These are phyloP conservation scores for Murina feae DNA, from an alignment of 2,113 vertebrate genomes.

Conservation along the genomic window DNA sequence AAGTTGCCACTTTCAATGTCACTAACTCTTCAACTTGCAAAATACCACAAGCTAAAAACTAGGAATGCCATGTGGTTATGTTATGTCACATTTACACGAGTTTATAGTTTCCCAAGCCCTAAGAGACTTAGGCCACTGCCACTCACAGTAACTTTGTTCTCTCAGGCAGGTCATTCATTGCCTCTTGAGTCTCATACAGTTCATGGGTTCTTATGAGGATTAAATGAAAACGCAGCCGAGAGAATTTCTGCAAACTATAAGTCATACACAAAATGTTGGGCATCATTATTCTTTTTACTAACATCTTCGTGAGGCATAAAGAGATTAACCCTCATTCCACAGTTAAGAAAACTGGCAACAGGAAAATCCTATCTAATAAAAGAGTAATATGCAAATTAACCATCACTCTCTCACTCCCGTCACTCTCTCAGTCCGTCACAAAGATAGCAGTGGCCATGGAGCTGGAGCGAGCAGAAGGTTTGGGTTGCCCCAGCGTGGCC, in stretches of 20 bases:
- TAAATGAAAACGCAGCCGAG: neutral
- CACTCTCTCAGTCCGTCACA: too few species aligned
- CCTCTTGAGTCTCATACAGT: neutral
- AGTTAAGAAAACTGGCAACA: constrained; percentile 14
- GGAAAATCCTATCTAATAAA: too few species aligned
- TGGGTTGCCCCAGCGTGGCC: too few species aligned
- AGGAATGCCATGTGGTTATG: constrained; percentile 36
- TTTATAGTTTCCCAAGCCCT: neutral
- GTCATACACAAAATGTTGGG: neutral
- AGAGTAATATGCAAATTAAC: too few species aligned
- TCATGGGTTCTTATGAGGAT: neutral
- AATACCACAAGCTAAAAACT: constrained; percentile 56
- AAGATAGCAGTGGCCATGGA: too few species aligned
- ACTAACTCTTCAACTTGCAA: constrained; percentile 62
- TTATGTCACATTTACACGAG: constrained; percentile 21
- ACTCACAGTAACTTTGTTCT: neutral
- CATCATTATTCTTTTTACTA: constrained; percentile 16
- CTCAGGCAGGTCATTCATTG: neutral
- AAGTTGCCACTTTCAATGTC: constrained; percentile 62
- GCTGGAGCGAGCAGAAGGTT: too few species aligned
- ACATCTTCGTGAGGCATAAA: neutral
- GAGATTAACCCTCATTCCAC: neutral
- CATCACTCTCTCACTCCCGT: too few species aligned
- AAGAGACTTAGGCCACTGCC: neutral
- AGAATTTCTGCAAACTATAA: neutral